Percentiles rank a stretch among this genome's conserved stretches.
Evolutionary conservation across 2,888 invertebrate species (phyloP).

Genomic region (Heliconius cydno): DNA sequence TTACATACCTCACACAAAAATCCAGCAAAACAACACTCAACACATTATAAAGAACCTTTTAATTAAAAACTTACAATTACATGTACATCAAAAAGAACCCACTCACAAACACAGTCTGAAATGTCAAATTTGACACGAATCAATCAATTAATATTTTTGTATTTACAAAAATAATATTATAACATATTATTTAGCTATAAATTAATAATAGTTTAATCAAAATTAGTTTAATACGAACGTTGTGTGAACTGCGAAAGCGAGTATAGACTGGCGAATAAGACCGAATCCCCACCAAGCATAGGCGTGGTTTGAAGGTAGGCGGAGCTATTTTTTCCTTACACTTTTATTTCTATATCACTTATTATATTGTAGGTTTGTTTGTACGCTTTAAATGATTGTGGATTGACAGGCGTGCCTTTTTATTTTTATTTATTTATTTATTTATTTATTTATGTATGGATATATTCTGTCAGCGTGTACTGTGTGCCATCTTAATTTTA

Average conservation of each 20-base stretch:
- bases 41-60: conserved; percentile 34
- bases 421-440: conserved; percentile 8
- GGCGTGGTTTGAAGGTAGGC: conserved; percentile 67
- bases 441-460: conserved; percentile 23
- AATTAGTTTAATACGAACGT: conserved; percentile 48
- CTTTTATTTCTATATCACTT: conserved; percentile 69
- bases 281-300: conserved; percentile 59
- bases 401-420: conserved; percentile 49
- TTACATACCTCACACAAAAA: conserved; percentile 27
- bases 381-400: conserved; percentile 71
- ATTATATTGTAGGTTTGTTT: conserved; percentile 77
- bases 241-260: conserved; percentile 68
- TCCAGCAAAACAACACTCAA: conserved; percentile 32
- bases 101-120: conserved; percentile 34
- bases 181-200: conserved; percentile 37
- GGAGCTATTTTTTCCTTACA: conserved; percentile 65
- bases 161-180: background rate
- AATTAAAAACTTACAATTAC: background rate
- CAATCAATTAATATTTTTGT: background rate
- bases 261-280: conserved; percentile 71
- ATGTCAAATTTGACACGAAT: conserved; percentile 37
- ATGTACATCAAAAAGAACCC: conserved; percentile 22
- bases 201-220: conserved; percentile 44
- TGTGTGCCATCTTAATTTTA: conserved; percentile 63
- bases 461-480: conserved; percentile 33